Evolutionary conservation across 2,888 invertebrate genomes (phyloP).

Genomic region (Sesamia inferens): DNA sequence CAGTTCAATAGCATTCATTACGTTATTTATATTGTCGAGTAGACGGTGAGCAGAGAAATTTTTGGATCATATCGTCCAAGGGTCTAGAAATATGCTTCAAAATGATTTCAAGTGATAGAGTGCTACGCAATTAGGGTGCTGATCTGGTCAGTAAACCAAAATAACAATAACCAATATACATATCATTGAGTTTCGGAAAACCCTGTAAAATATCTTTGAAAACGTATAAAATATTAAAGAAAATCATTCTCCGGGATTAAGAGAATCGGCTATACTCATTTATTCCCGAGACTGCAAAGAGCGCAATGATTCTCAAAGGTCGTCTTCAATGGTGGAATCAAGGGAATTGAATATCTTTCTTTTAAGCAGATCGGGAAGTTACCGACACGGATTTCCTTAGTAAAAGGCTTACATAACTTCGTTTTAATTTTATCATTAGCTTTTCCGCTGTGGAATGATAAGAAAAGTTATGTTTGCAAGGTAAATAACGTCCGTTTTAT

Average conservation of each 20-base stretch:
- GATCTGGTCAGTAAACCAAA: not conserved
- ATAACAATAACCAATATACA: not conserved
- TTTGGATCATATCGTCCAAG: too few relatives aligned
- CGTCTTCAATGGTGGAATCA: conserved; percentile 27
- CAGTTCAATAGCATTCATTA: too few relatives aligned
- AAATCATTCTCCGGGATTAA: not conserved
- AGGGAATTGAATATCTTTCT: conserved; percentile 5
- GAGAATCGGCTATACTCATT: not conserved
- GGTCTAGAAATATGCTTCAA: too few relatives aligned
- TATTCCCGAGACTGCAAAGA: not conserved
- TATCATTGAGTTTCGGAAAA: not conserved
- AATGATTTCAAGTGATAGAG: too few relatives aligned
- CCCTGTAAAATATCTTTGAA: not conserved
- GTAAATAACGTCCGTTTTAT: not conserved
- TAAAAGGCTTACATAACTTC: conserved; percentile 13
- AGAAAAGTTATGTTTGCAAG: not conserved
- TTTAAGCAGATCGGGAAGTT: conserved; percentile 25
- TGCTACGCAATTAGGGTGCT: too few relatives aligned
- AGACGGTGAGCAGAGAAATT: too few relatives aligned
- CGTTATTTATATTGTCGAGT: too few relatives aligned
- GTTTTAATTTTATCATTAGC: conserved; percentile 20
- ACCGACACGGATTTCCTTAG: not conserved
- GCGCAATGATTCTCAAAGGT: conserved; percentile 15
- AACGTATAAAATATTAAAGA: not conserved
- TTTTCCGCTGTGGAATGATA: not conserved